A percentile compares a stretch with the other conserved stretches of the same genome.
phyloP scores from a whole-genome alignment of 2,797 vertebrate species.

The Balearica regulorum region DNA sequence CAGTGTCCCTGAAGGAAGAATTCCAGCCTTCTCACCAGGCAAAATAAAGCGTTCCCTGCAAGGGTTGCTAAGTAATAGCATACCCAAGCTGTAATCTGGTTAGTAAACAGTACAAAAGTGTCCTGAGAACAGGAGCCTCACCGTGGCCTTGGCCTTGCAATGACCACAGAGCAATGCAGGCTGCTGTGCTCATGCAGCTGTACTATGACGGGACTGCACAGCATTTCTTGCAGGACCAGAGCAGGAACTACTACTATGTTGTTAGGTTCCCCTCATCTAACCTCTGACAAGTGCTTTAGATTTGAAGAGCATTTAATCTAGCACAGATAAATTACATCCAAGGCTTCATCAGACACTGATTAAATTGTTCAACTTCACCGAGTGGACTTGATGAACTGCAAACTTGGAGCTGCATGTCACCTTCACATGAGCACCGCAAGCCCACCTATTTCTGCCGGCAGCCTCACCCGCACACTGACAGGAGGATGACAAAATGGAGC shows the following conservation, averaged over 20 bases:
- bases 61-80: background rate
- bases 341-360: background rate
- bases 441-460: background rate
- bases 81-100: background rate
- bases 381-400: background rate
- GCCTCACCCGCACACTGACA: rapidly evolving
- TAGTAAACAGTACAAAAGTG: rapidly evolving
- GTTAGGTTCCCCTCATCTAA: background rate
- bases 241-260: background rate
- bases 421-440: background rate
- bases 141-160: background rate
- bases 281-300: background rate
- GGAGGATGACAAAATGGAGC: background rate
- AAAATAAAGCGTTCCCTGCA: background rate
- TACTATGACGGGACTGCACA: rapidly evolving
- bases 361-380: background rate
- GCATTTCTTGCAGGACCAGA: background rate
- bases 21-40: background rate
- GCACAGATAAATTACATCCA: background rate
- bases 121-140: background rate
- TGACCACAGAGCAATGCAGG: background rate
- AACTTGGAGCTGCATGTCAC: background rate
- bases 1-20: background rate
- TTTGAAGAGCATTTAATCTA: background rate
- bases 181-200: background rate